Evolutionary conservation across 2,113 vertebrate species (phyloP), one percentile per base, ranked within the genome.

Genomic region (Brachyhypopomus occidentalis): DNA sequence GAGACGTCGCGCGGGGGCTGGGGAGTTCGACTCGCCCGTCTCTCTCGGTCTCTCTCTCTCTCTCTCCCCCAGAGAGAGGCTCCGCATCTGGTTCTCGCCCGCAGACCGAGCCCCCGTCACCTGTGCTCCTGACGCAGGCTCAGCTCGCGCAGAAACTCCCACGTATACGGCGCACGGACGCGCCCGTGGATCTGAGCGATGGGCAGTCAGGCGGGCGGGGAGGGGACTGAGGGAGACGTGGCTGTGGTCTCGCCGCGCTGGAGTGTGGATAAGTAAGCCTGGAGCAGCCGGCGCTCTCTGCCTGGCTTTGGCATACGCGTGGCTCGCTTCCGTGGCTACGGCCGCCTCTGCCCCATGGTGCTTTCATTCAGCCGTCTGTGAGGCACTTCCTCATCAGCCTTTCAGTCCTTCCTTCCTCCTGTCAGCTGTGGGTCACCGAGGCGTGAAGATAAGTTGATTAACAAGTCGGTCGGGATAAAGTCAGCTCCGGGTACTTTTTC

Each of bases 361-460:
- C 34, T 5, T 60, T 79, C 77, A 41, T 55, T 38, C 25, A 9
- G 59, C 4, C 20, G 23, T 71, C 14, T 63, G 17, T 70, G n/a
- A 25, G 62, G 25, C 72, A 55, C 63, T 63, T 83, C 69, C 48
- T 77, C 23, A 36, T 64, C n/a, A 25, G 30, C 62, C 9, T 64
- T 45, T 52, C 12, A 3, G 12, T 23, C 2, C 3, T 34, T 6
- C 34, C 64, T 70, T 30, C 48, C 27, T 72, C 41, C 45, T 72
- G 45, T 1, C 66, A 69, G 66, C 66, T 9, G 4, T 11, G n/a
- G 34, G 27, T 66, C 63, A 66, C 63, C 63, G 4, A 66, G 63
- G 27, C 34, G 14, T 66, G 27, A 20, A 36, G 5, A 27, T 12
- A 22, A 30, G 3, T 27, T 23, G 23, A 48, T 6, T 48, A 48